Percentiles rank a stretch among this genome's conserved stretches.
Evolutionary conservation across 2,888 invertebrate species (phyloP).

Genomic region (Ornithoptera priamus): DNA sequence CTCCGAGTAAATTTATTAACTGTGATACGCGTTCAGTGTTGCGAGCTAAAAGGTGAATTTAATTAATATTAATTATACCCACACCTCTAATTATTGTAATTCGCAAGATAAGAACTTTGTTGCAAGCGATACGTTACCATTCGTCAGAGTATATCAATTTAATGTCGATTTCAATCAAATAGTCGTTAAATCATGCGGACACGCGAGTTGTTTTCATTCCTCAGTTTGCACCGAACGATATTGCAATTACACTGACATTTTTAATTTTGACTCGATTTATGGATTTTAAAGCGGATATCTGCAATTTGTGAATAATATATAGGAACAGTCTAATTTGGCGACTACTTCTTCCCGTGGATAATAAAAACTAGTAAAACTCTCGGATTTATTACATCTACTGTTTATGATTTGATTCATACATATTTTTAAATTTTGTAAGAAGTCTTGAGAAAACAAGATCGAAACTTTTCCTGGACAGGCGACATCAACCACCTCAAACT

Average conservation of each 20-base stretch:
- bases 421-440: too few relatives aligned
- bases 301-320: too few relatives aligned
- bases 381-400: neutral
- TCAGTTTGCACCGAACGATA: neutral
- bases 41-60: constrained; percentile 76
- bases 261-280: too few relatives aligned
- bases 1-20: constrained; percentile 77
- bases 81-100: constrained; percentile 79
- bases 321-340: too few relatives aligned
- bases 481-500: too few relatives aligned
- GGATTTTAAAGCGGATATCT: too few relatives aligned
- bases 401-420: neutral
- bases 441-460: too few relatives aligned
- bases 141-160: constrained; percentile 40
- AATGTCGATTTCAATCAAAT: constrained; percentile 27
- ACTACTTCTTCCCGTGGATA: too few relatives aligned
- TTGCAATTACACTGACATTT: neutral
- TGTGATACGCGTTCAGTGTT: constrained; percentile 78
- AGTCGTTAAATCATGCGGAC: constrained; percentile 18
- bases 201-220: constrained; percentile 10
- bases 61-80: constrained; percentile 79
- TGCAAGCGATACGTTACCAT: constrained; percentile 42
- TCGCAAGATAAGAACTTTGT: constrained; percentile 61
- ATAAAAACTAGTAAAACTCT: neutral
- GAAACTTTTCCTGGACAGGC: too few relatives aligned